phyloP scores from a whole-genome alignment of 2,113 vertebrate species.

The Oostethus manadensis region DNA sequence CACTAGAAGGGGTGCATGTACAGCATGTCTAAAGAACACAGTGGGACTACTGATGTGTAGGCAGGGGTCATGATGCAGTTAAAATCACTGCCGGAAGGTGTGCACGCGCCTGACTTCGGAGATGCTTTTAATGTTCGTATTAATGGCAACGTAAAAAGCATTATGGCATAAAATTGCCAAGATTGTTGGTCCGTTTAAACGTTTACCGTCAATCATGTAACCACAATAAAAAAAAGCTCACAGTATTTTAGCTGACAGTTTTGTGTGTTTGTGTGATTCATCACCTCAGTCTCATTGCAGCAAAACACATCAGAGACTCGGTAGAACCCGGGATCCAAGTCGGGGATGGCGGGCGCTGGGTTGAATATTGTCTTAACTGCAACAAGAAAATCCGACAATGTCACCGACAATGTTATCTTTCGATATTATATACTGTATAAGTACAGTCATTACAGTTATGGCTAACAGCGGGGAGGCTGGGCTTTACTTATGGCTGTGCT shows the following conservation, averaged over 20 bases:
- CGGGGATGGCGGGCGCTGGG: constrained; percentile 85
- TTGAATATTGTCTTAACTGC: constrained; percentile 95
- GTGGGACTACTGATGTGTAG: constrained; percentile 29
- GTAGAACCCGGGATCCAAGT: constrained; percentile 85
- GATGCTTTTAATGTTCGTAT: constrained; percentile 15
- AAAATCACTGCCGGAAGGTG: constrained; percentile 23
- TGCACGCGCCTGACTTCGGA: constrained; percentile 10
- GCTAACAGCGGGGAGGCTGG: not conserved
- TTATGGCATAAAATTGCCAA: not conserved
- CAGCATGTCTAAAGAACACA: constrained; percentile 18
- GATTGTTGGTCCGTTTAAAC: not conserved
- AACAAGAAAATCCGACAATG: constrained; percentile 34
- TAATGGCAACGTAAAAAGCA: no score
- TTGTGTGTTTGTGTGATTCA: constrained; percentile 28
- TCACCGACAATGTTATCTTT: constrained; percentile 17
- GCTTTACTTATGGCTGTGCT: no score
- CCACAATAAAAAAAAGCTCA: not conserved
- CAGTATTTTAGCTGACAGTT: not conserved
- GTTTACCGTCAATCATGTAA: not conserved
- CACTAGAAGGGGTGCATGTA: constrained; percentile 20
- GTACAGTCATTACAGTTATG: constrained; percentile 15
- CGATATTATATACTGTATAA: not conserved
- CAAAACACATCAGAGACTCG: constrained; percentile 86
- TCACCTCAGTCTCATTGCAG: constrained; percentile 97
- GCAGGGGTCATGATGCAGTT: constrained; percentile 39